Evolutionary conservation across 2,888 invertebrate species (phyloP), one percentile per base, ranked within the genome.

Genomic region (Muschampia staudingeri): DNA sequence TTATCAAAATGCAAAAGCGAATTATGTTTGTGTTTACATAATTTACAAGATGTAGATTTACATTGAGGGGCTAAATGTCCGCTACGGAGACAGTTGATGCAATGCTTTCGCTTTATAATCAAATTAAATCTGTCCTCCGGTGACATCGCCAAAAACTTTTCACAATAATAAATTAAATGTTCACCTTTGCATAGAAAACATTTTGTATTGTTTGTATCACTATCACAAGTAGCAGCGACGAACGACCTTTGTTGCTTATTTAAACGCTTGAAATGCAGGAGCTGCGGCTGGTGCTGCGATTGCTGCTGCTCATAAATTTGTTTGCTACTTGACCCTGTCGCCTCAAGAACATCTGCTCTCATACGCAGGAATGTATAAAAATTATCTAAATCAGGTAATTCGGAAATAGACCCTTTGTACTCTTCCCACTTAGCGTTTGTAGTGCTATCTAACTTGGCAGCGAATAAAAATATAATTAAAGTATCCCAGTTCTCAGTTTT

Each of bases 41-140:
- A 9, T 75, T 61, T 75, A 34, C 78, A 81, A 14, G 76, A 52
- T 25, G 37, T 25, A 56, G 71, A 34, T 71, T 56, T 70, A 34
- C 78, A 79, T 40, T 72, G 72, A 65, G 73, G 79, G 12, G 79
- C 79, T 34, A 79, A 30, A 73, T 79, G 79, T 73, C 79, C 79
- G 73, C 79, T 79, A 65, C 79, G 76, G 65, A 76, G 76, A 61
- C 76, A 76, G 40, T 76, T 76, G 2, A 76, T 61, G n/a, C 76
- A 76, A 65, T 76, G 37, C n/a, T 25, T 56, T n/a, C 42, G 37
- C 16, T 76, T 61, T 16, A 61, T 9, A 61, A 76, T 76, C 25
- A 25, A 25, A 37, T 76, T 61, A 56, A 76, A 76, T 19, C 76
- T 61, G 37, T 76, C 61, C n/a, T 7, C 61, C 76, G 76, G 76